These are phyloP conservation scores for Phoeniculus purpureus DNA, from an alignment of 2,797 vertebrate species.

Conservation along the genomic window DNA sequence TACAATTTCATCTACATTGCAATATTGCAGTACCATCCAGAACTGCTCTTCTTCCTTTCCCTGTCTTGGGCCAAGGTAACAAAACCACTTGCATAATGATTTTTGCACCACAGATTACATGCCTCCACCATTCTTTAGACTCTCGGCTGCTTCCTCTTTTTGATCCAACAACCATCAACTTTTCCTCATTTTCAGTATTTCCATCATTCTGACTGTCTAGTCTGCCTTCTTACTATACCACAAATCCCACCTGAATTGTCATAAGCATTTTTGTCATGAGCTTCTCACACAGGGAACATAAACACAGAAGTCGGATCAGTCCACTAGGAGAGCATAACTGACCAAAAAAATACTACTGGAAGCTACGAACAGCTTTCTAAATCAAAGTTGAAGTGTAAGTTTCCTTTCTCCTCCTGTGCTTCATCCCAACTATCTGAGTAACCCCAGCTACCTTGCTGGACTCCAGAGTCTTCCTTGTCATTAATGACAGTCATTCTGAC, in stretches of 20 bases:
- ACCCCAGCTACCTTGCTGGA: background rate
- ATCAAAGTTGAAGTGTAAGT: background rate
- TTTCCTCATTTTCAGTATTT: background rate
- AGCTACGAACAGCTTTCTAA: background rate
- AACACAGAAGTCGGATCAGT: background rate
- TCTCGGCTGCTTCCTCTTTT: background rate
- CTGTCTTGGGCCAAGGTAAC: background rate
- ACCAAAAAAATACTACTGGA: background rate
- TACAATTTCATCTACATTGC: background rate
- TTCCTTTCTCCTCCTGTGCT: background rate
- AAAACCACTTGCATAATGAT: background rate
- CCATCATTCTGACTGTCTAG: background rate
- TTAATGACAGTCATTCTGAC: background rate
- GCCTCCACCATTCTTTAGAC: background rate
- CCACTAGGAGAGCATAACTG: background rate
- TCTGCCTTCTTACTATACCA: background rate
- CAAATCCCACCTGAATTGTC: background rate
- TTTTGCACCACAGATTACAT: background rate
- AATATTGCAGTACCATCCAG: background rate
- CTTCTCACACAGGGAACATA: background rate
- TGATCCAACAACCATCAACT: background rate
- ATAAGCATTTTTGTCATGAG: background rate
- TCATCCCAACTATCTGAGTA: background rate
- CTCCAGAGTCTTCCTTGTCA: background rate
- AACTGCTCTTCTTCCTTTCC: background rate